Evolutionary conservation across 2,113 vertebrate genomes (phyloP).

Genomic region (Solea solea): DNA sequence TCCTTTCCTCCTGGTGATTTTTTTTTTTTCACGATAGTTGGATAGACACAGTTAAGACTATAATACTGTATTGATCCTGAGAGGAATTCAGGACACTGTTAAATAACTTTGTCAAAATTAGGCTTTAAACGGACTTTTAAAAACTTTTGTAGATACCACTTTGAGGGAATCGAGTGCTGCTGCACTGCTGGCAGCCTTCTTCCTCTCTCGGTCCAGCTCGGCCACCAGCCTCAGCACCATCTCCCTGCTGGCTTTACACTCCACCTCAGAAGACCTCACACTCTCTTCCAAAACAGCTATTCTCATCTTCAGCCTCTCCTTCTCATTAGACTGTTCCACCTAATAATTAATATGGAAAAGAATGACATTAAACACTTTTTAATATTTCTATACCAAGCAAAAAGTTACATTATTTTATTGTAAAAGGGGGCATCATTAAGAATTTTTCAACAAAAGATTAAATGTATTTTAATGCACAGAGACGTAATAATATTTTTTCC

Average conservation of each 20-base stretch:
- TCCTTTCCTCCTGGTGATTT: too few species aligned
- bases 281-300: constrained; percentile 83
- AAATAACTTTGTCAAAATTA: too few species aligned
- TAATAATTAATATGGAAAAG: constrained; percentile 35
- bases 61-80: too few species aligned
- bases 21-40: too few species aligned
- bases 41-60: too few species aligned
- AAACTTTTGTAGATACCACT: constrained; percentile 76
- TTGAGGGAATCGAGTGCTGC: constrained; percentile 79
- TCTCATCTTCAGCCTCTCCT: constrained; percentile 74
- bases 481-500: neutral
- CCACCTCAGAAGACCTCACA: constrained; percentile 84
- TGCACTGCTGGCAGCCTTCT: constrained; percentile 67
- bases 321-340: constrained; percentile 82
- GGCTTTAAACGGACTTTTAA: too few species aligned
- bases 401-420: neutral
- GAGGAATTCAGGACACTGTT: neutral
- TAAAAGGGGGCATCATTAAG: neutral
- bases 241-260: constrained; percentile 89
- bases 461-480: neutral
- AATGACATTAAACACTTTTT: neutral
- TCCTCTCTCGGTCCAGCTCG: constrained; percentile 84
- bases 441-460: neutral
- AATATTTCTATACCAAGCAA: too few species aligned
- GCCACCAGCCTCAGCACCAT: constrained; percentile 86